Evolutionary conservation across 1,140 invertebrate species (phyloP), one percentile per base, ranked within the genome.

Genomic region (Drosophila busckii): DNA sequence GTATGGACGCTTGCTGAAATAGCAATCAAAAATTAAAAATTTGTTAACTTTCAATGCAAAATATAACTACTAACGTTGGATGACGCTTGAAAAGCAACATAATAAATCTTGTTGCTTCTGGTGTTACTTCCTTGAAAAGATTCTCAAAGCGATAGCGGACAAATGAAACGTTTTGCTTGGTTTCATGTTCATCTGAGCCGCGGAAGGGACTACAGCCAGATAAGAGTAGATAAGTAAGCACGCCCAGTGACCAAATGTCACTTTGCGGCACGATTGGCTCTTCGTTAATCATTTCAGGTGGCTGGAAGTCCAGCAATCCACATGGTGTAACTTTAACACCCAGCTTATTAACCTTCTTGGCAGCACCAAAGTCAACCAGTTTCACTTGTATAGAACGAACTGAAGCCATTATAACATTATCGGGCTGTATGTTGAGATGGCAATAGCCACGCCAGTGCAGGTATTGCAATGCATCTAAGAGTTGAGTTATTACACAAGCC

Each of bases 191-290:
- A 61, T 93, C 93, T 13, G 90, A 89, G 3, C 96, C 97, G 35
- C 91, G 89, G 92, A 98, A 99, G 20, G 98, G 97, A 22, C 97
- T 96, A 5, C 92, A 92, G 5, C 98, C 98, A 7, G 96, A 98
- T 20, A 99, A 88, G 86, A 99, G 89, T n/a, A 98, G 90, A 88
- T 99, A 99, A 1, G 95, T 91, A 0, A 99, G 88, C 3, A 97
- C 95, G 13, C 96, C 98, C 13, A 99, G 89, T 35, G 94, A 94
- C 98, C 98, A 99, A 64, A 99, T 94, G 88, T 99, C 98, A 16
- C 95, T 95, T 83, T 97, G 94, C 2, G 94, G 94, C 83, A 92
- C 94, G 3, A 95, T 93, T 8, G 92, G 91, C 87, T 95, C 93
- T 70, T 97, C 95, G 82, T 92, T 92, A 16, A 98, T 88, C 44